These are phyloP conservation scores for Psammodynastes pulverulentus DNA, from an alignment of 2,113 vertebrate species.

Conservation along the genomic window DNA sequence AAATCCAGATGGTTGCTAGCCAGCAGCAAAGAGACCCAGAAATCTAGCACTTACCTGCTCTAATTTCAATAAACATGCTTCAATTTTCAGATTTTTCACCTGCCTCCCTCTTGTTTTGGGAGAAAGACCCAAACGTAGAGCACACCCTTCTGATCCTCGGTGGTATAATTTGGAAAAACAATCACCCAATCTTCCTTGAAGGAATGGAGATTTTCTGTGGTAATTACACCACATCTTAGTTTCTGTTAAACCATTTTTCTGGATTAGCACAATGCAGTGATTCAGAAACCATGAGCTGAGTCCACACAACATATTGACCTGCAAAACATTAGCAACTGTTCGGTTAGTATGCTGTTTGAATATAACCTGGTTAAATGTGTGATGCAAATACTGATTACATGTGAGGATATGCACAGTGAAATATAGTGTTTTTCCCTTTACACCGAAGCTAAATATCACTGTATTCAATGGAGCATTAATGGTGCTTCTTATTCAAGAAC, in stretches of 20 bases:
- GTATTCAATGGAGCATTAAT: neutral
- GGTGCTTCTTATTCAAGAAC: neutral
- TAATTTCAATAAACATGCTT: neutral
- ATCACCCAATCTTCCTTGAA: neutral
- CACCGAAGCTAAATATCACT: neutral
- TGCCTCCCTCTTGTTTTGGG: neutral
- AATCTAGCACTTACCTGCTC: neutral
- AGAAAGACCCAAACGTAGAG: constrained; percentile 27
- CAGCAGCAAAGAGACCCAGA: neutral
- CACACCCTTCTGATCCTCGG: constrained; percentile 43
- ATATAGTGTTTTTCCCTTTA: neutral
- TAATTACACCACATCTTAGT: neutral
- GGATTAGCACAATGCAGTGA: neutral
- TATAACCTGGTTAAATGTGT: neutral
- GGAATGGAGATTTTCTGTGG: fast-evolving
- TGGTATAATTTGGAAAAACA: neutral
- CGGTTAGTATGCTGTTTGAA: neutral
- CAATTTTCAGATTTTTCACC: neutral
- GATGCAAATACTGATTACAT: neutral
- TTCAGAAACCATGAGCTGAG: neutral
- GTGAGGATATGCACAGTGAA: neutral
- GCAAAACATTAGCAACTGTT: neutral
- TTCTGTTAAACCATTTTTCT: neutral
- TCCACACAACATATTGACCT: neutral
- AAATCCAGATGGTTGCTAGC: neutral